These are phyloP conservation scores for Brachynemurus nebulosus DNA, from an alignment of 2,888 invertebrate species.

Conservation along the genomic window DNA sequence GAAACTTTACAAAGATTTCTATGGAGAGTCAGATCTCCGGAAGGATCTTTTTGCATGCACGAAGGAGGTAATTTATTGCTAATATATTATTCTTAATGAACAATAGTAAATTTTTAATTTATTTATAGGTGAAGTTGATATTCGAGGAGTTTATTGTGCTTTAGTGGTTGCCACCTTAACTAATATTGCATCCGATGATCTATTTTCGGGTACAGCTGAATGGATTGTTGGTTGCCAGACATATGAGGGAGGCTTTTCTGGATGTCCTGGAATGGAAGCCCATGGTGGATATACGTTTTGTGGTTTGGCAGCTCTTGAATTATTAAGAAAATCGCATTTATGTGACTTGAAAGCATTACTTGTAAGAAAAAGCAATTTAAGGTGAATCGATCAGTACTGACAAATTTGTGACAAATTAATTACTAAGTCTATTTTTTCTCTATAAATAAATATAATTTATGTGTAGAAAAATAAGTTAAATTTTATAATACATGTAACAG, in stretches of 20 bases:
- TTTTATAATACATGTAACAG: no score
- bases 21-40: slow-evolving; percentile 56
- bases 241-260: slow-evolving; percentile 97
- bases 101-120: neutral
- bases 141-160: slow-evolving; percentile 95
- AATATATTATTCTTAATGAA: neutral
- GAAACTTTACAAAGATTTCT: slow-evolving; percentile 62
- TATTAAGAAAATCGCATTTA: slow-evolving; percentile 61
- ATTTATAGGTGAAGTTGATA: slow-evolving; percentile 62
- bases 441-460: no score
- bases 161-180: slow-evolving; percentile 78
- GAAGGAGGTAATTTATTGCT: slow-evolving; percentile 41
- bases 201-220: slow-evolving; percentile 77
- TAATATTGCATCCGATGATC: slow-evolving; percentile 55
- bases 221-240: slow-evolving; percentile 94
- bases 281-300: slow-evolving; percentile 99
- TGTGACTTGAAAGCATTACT: slow-evolving; percentile 64
- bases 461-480: no score
- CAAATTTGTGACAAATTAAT: no score
- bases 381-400: no score
- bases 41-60: slow-evolving; percentile 90
- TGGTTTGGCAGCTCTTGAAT: slow-evolving; percentile 76
- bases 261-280: slow-evolving; percentile 88
- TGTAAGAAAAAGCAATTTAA: no score
- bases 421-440: no score